A percentile compares a stretch with the other conserved stretches of the same genome.
phyloP scores from a whole-genome alignment of 92 coral and sea anemone genomes.

The Diadumene lineata region DNA sequence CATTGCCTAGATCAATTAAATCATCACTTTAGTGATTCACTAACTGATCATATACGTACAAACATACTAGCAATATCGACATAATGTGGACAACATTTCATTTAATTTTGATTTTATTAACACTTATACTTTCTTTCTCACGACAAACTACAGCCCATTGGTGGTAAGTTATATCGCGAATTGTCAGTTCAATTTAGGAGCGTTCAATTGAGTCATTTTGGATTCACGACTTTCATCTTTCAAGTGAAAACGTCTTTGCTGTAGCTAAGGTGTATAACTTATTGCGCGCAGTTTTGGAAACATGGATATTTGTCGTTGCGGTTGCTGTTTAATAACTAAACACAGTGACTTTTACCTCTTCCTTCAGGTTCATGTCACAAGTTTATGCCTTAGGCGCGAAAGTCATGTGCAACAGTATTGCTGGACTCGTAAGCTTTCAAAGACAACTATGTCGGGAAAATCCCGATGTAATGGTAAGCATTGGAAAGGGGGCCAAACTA shows the following conservation, averaged over 20 bases:
- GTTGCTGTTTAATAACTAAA: background rate
- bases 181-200: background rate
- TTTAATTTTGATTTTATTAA: background rate
- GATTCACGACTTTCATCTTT: background rate
- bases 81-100: constrained; percentile 8
- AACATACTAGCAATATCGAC: background rate
- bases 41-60: background rate
- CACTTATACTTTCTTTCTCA: constrained; percentile 40
- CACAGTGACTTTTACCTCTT: background rate
- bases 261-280: background rate
- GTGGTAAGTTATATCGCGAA: constrained; percentile 51
- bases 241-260: background rate
- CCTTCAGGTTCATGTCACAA: constrained; percentile 89
- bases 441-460: constrained; percentile 86
- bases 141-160: constrained; percentile 53
- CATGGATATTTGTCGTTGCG: background rate
- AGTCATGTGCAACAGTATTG: constrained; percentile 91
- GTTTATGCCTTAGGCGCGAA: constrained; percentile 94
- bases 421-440: constrained; percentile 82
- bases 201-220: no score
- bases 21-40: constrained; percentile 5
- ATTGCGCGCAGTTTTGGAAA: background rate
- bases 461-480: constrained; percentile 96
- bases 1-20: constrained; percentile 3
- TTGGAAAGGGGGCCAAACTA: constrained; percentile 95